phyloP scores from a whole-genome alignment of 1,140 invertebrate species.

The Ostrea edulis region DNA sequence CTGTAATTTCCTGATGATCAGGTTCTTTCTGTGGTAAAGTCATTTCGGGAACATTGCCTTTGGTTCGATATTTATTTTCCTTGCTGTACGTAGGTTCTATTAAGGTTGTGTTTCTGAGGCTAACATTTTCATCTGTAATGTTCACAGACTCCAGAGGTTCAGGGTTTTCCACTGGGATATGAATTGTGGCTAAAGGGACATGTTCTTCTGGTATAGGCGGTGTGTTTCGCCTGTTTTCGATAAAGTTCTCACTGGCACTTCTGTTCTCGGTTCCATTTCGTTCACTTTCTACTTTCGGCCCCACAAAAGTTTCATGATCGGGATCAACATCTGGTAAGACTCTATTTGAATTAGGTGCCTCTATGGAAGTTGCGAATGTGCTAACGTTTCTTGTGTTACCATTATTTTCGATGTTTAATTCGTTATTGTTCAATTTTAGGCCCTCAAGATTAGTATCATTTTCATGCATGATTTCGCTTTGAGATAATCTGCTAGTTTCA shows the following conservation, averaged over 20 bases:
- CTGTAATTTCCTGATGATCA: background rate
- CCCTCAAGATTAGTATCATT: constrained; percentile 16
- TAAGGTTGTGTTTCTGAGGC: background rate
- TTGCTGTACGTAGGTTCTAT: background rate
- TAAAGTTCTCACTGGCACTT: background rate
- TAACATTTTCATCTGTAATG: background rate
- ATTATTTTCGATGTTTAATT: background rate
- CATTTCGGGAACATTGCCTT: background rate
- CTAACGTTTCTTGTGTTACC: background rate
- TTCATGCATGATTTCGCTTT: background rate
- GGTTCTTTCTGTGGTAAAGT: background rate
- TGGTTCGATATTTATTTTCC: constrained; percentile 19
- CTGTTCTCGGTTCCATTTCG: background rate
- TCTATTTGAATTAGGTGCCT: background rate
- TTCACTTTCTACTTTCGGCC: background rate
- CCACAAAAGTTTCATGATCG: constrained; percentile 12
- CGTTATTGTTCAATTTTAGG: background rate
- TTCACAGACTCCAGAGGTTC: background rate
- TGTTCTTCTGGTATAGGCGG: background rate
- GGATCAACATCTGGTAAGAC: constrained; percentile 6
- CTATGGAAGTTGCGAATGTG: background rate
- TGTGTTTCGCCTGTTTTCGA: background rate
- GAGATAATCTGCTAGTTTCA: background rate
- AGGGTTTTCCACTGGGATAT: background rate
- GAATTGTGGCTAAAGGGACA: background rate